These are phyloP conservation scores for Pithys albifrons DNA, from an alignment of 2,113 vertebrate genomes.

Conservation along the genomic window DNA sequence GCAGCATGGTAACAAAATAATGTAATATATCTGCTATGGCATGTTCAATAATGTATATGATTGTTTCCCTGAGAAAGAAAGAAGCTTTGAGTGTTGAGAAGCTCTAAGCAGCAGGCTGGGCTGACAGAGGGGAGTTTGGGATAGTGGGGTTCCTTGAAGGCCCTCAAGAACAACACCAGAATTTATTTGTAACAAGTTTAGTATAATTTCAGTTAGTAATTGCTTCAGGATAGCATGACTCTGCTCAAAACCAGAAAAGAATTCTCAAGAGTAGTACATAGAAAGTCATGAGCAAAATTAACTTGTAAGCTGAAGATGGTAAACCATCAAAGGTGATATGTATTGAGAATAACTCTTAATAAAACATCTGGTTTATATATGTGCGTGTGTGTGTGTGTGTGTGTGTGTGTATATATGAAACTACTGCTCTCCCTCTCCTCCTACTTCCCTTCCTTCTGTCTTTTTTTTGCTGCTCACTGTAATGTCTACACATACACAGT, in stretches of 20 bases:
- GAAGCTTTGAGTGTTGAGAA: slow-evolving; percentile 1
- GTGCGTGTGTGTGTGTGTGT: background rate
- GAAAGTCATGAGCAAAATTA: background rate
- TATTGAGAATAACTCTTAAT: background rate
- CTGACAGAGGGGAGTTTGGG: background rate
- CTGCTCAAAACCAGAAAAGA: background rate
- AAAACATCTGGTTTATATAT: background rate
- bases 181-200: background rate
- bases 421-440: background rate
- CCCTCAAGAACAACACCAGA: background rate
- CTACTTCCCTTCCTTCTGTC: background rate
- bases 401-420: background rate
- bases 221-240: background rate
- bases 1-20: slow-evolving; percentile 24
- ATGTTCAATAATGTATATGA: background rate
- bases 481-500: background rate
- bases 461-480: background rate
- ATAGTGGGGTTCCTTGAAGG: background rate
- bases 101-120: background rate
- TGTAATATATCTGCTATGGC: background rate
- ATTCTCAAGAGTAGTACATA: background rate
- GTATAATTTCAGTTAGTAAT: background rate
- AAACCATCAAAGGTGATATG: background rate
- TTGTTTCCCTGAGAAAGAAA: slow-evolving; percentile 22
- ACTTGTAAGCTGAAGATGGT: background rate